Base-by-base conservation (phyloP, 2,113 vertebrate genomes). In the Plotosus lineatus region DNA sequence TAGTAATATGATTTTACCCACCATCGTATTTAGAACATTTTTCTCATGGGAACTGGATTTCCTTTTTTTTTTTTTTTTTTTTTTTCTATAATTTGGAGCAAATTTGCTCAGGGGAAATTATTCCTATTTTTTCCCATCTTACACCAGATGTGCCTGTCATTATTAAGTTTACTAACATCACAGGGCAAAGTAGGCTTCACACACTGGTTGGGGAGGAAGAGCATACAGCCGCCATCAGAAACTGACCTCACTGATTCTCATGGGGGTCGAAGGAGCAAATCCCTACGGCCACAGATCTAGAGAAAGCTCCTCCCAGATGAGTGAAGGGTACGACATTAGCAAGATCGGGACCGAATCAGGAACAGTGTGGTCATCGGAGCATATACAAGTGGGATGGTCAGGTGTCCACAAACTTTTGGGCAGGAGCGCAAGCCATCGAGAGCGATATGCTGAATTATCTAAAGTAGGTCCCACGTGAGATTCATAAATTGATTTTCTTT, bases 71-170 rank as follows among this genome's bases (percentile, higher is more conserved):
- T 42, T 42, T 42, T 68, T 68, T 33, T 33, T 80, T 91, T 90
- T 84, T 91, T 88, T 86, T 84, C 84, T 89, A 89, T 87, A 91
- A 93, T 93, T 92, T 93, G 90, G 90, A 91, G 87, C 90, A 89
- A 88, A 86, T 90, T 90, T 90, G 83, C 90, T 89, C 90, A 84
- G 85, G 90, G 91, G 91, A 93, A 92, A 92, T 92, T 86, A 92
- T 83, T 82, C 84, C 77, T 91, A 81, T 83, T 87, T 89, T 87
- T 91, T 79, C 77, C 66, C 1, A 75, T 86, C 84, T 87, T 88
- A 85, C 85, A 78, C 85, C 88, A 89, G 88, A 90, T 74, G 60
- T 86, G 53, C 44, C 69, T 53, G 71, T 80, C 82, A 66, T 76
- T 79, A 82, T 87, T 80, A 56, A 91, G 90, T 93, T 93, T 92